Evolutionary conservation across 2,113 vertebrate genomes (phyloP).

Genomic region (Gopherus evgoodei): DNA sequence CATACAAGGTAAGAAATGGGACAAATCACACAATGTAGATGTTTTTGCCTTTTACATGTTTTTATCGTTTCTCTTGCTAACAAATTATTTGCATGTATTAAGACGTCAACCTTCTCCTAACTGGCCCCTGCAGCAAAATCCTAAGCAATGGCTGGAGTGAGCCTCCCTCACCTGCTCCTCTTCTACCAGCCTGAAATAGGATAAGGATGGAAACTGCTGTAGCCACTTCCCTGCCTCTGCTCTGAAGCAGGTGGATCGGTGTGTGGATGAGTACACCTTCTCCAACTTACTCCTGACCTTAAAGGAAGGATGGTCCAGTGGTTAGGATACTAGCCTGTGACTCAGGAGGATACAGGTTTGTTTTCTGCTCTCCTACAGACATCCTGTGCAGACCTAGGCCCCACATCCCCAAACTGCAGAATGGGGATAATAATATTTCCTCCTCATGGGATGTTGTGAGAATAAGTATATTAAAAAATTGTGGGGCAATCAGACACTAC

Average conservation of each 20-base stretch:
- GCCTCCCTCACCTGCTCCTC: neutral
- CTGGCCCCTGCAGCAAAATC: neutral
- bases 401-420: neutral
- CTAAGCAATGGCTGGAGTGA: neutral
- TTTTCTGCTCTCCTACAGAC: neutral
- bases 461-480: neutral
- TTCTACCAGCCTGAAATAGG: neutral
- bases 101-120: neutral
- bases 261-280: neutral
- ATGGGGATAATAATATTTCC: accelerated
- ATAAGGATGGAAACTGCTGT: neutral
- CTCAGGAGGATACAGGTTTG: neutral
- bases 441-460: neutral
- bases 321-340: neutral
- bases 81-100: neutral
- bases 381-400: neutral
- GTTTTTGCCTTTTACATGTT: neutral
- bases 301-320: neutral
- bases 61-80: neutral
- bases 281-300: neutral
- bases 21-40: neutral
- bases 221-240: neutral
- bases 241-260: neutral
- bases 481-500: neutral
- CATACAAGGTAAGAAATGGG: neutral